Evolutionary conservation across 2,113 vertebrate genomes (phyloP), one percentile per base, ranked within the genome.

Genomic region (Noctilio leporinus): DNA sequence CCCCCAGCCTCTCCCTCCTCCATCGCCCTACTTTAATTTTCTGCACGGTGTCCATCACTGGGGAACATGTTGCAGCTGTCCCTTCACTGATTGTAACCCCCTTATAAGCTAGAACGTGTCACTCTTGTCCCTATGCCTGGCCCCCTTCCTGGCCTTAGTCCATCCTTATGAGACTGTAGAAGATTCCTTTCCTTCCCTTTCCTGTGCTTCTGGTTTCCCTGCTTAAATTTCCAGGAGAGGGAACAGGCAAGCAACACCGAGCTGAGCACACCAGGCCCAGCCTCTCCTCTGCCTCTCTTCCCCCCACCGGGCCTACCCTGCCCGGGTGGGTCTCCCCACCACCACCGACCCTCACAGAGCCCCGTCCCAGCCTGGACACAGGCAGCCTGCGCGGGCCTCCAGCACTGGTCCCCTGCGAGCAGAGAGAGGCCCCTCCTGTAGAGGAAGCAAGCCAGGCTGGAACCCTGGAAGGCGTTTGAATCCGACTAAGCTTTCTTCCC

Each of bases 351-450:
- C 0, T 0, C 26, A 33, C 51, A 24, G 1, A 33, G 57, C 70
- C 28, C 49, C 12, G 38, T 47, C 57, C 38, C 15, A 3, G 45
- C 75, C 59, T n/a, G 26, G 4, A 30, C 35, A 45, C 0, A 3
- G 73, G 59, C 38, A 8, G 16, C 64, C 38, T 38, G 40, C 30
- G 24, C 14, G 0, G 10, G 2, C 51, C 30, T n/a, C 45, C 17
- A 0, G 49, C 43, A 3, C 5, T 24, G 57, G 69, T 53, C 16
- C 49, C 1, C 6, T 3, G 7, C 5, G 5, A 11, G 10, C 7
- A 53, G 38, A 55, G 38, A 28, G 9, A 7, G 43, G 8, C 38
- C 15, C 49, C 51, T 55, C 64, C 30, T 16, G 33, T 16, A 2
- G 11, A 53, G 22, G 47, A 14, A 5, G 69, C 22, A 53, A 72